Evolutionary conservation across 2,888 invertebrate genomes (phyloP).

Genomic region (Piscicola geometra): DNA sequence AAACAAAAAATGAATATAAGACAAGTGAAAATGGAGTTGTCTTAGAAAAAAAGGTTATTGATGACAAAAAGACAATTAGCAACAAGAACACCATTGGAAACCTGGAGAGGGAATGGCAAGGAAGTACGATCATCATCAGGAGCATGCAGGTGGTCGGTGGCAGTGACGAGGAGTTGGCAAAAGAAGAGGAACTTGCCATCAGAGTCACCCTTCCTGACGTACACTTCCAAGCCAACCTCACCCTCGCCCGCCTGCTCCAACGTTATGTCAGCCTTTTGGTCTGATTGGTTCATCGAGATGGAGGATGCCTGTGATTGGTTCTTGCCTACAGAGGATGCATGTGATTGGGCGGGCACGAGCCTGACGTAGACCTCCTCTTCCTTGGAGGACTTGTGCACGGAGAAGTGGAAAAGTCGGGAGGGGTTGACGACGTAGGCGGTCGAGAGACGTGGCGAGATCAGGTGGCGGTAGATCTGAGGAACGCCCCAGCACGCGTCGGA

Average conservation of each 20-base stretch:
- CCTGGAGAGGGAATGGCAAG: not conserved
- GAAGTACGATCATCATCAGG: not conserved
- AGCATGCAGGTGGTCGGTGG: not conserved
- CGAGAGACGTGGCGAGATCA: not conserved
- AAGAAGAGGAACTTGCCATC: conserved; percentile 2
- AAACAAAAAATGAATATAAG: too few species aligned
- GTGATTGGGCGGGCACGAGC: not conserved
- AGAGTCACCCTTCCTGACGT: not conserved
- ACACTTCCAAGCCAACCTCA: not conserved
- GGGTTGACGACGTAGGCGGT: conserved; percentile 7
- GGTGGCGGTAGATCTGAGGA: conserved; percentile 11
- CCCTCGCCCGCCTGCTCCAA: not conserved
- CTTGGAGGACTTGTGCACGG: not conserved
- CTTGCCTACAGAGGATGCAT: too few species aligned
- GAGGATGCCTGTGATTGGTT: not conserved
- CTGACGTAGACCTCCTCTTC: conserved; percentile 11
- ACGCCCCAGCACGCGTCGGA: conserved; percentile 23
- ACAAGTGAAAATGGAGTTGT: too few species aligned
- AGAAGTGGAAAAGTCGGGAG: not conserved
- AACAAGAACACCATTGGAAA: not conserved
- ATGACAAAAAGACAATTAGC: not conserved
- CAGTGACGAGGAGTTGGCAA: not conserved
- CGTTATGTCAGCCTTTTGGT: not conserved
- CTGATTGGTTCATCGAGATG: conserved; percentile 3
- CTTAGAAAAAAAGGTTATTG: too few species aligned